Percentiles rank a stretch among this genome's conserved stretches.
Conservation (phyloP, 2,113 vertebrate species). For the Raja brachyura region DNA sequence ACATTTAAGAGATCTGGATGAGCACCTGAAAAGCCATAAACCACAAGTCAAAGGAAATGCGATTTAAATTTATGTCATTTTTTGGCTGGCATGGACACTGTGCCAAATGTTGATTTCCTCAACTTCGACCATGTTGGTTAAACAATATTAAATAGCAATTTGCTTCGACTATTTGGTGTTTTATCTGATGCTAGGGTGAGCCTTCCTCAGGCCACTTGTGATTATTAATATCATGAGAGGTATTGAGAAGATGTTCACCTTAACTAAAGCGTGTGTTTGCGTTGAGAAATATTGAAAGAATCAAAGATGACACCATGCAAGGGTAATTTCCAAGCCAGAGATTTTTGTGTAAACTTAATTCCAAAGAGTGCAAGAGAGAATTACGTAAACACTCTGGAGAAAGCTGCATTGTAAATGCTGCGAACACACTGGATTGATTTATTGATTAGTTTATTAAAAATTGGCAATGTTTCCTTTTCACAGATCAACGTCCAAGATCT, state of each 20-base stretch:
- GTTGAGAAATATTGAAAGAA: constrained; percentile 5
- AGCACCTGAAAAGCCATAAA: too few species aligned
- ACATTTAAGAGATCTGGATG: too few species aligned
- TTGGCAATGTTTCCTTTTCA: constrained; percentile 17
- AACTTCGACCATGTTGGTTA: not conserved
- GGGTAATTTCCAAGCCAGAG: not conserved
- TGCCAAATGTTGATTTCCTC: too few species aligned
- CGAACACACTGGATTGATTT: not conserved
- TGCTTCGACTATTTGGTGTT: not conserved
- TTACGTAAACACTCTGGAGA: not conserved
- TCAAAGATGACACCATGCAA: not conserved
- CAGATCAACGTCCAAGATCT: constrained; percentile 86
- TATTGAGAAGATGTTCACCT: not conserved
- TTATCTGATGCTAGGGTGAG: not conserved
- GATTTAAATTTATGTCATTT: too few species aligned
- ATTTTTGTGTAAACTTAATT: not conserved
- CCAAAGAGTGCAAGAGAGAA: not conserved
- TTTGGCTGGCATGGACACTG: too few species aligned
- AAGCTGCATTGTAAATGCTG: not conserved
- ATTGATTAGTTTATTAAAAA: constrained; percentile 1
- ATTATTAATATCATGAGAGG: not conserved
- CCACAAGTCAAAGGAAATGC: too few species aligned
- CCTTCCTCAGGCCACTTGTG: not conserved
- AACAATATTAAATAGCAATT: not conserved
- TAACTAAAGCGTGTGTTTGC: not conserved